Evolutionary conservation across 2,888 invertebrate genomes (phyloP).

Genomic region (Drosophila austrosaltans): DNA sequence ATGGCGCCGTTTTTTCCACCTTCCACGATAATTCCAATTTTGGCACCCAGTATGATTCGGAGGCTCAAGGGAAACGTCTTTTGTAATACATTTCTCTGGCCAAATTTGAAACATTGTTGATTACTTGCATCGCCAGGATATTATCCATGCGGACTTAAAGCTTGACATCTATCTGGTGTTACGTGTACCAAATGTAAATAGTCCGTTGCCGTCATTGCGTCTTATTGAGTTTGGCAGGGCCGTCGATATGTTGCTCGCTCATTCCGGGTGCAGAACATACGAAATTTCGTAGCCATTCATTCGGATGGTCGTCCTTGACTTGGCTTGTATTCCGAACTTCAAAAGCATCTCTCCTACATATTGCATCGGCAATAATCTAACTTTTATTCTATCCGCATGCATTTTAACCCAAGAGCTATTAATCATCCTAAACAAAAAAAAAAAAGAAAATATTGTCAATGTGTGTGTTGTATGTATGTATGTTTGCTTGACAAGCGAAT

Average conservation of each 20-base stretch:
- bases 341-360: conserved; percentile 82
- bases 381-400: neutral
- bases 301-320: conserved; percentile 92
- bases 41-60: conserved; percentile 82
- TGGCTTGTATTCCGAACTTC: conserved; percentile 83
- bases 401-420: conserved; percentile 1
- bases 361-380: conserved; percentile 81
- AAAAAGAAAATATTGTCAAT: neutral
- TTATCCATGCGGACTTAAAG: conserved; percentile 98
- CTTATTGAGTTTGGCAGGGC: conserved; percentile 97
- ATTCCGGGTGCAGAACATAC: conserved; percentile 89
- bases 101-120: conserved; percentile 94
- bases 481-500: conserved; percentile 1
- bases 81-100: conserved; percentile 91
- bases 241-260: conserved; percentile 92
- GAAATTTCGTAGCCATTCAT: conserved; percentile 90
- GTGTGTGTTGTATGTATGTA: neutral
- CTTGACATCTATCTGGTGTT: conserved; percentile 96
- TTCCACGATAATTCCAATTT: conserved; percentile 84
- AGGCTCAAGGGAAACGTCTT: conserved; percentile 81
- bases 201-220: conserved; percentile 89
- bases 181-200: conserved; percentile 87
- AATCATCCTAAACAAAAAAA: neutral
- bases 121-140: conserved; percentile 92
- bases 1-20: conserved; percentile 80